phyloP scores from a whole-genome alignment of 1,140 invertebrate genomes.

The Macrocentrus cingulum region DNA sequence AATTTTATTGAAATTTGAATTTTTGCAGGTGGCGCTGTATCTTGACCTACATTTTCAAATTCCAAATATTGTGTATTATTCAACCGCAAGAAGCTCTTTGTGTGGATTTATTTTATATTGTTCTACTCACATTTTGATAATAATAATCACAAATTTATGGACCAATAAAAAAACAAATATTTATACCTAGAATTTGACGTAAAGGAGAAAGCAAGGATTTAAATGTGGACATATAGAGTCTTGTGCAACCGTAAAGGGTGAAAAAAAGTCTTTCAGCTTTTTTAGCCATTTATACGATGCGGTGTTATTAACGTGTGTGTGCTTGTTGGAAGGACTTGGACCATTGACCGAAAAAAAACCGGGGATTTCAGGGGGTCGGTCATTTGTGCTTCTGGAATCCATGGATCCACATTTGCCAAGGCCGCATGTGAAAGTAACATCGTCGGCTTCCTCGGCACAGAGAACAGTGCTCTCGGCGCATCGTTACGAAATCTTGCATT shows the following conservation, averaged over 20 bases:
- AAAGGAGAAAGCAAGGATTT: not conserved
- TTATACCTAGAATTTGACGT: not conserved
- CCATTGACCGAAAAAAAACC: too few relatives aligned
- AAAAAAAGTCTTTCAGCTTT: not conserved
- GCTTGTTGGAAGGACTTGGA: not conserved
- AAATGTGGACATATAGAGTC: not conserved
- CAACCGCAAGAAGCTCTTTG: too few relatives aligned
- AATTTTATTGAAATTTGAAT: too few relatives aligned
- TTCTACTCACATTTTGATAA: not conserved
- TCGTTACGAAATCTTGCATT: slow-evolving; percentile 22
- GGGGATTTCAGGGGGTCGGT: slow-evolving; percentile 1
- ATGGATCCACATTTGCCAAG: slow-evolving; percentile 37
- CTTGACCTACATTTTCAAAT: not conserved
- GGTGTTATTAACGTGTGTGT: slow-evolving; percentile 5
- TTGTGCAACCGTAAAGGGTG: not conserved
- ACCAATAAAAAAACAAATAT: not conserved
- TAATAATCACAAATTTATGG: not conserved
- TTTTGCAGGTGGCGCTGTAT: too few relatives aligned
- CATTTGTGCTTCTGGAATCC: slow-evolving; percentile 37
- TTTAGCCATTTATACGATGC: not conserved
- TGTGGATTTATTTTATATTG: too few relatives aligned
- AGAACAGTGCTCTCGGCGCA: not conserved
- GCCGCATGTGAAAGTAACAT: slow-evolving; percentile 46
- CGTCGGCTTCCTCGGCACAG: slow-evolving; percentile 32
- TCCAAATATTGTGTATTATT: too few relatives aligned